Conservation (phyloP, 2,113 vertebrate species). For the Dicaeum eximium region DNA sequence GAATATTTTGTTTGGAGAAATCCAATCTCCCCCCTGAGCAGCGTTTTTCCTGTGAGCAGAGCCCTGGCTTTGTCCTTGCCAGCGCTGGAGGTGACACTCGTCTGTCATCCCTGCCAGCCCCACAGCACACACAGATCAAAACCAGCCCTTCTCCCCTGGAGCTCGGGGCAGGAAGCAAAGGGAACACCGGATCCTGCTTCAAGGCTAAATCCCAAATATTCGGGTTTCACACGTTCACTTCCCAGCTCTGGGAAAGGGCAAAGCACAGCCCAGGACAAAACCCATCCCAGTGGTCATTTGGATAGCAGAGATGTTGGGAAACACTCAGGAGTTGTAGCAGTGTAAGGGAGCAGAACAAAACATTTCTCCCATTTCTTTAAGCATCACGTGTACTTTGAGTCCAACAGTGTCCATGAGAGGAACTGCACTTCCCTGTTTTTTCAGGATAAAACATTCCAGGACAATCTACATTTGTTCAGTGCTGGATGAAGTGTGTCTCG, state of each 20-base stretch:
- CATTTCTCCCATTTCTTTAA: neutral
- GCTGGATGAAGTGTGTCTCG: neutral
- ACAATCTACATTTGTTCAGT: neutral
- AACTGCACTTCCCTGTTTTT: neutral
- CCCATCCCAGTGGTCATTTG: fast-evolving
- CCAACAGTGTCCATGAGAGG: neutral
- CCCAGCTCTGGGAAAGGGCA: neutral
- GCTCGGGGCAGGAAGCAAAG: slow-evolving; percentile 1
- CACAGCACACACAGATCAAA: neutral
- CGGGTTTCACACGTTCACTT: neutral
- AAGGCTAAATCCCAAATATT: neutral
- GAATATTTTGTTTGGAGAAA: slow-evolving; percentile 54
- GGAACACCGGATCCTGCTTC: neutral
- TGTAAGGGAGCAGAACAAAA: neutral
- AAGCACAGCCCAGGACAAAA: neutral
- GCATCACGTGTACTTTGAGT: neutral
- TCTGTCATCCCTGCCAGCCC: slow-evolving; percentile 12
- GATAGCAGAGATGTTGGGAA: neutral
- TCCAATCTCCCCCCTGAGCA: neutral
- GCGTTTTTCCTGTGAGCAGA: slow-evolving; percentile 9
- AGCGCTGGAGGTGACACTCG: neutral
- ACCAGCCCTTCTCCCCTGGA: neutral
- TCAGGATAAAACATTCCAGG: neutral
- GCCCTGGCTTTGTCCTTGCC: neutral
- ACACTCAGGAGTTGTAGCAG: neutral